These are phyloP conservation scores for Meloidogyne exigua DNA, from an alignment of 1,140 invertebrate genomes.

Conservation along the genomic window DNA sequence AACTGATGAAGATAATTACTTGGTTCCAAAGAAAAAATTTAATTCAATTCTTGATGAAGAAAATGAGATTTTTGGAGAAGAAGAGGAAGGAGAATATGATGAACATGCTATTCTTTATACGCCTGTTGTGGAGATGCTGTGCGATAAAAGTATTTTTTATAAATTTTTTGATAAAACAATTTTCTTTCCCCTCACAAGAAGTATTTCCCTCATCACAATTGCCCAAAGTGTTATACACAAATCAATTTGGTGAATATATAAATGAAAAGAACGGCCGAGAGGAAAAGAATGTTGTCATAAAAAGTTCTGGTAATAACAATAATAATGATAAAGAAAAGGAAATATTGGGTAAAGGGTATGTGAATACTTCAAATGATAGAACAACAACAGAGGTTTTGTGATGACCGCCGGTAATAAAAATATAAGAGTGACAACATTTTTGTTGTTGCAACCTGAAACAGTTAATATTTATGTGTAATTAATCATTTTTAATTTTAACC, in stretches of 20 bases:
- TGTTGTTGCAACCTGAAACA: neutral
- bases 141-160: neutral
- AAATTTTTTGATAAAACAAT: no score
- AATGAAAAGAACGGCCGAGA: neutral
- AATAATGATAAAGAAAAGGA: neutral
- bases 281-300: neutral
- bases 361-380: neutral
- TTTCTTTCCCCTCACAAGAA: neutral
- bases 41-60: neutral
- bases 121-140: neutral
- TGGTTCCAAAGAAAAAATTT: neutral
- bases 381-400: no score
- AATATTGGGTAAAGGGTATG: neutral
- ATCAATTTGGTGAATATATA: constrained; percentile 5
- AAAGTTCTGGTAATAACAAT: constrained; percentile 1
- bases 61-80: neutral
- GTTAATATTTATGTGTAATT: neutral
- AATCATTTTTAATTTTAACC: neutral
- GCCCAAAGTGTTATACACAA: neutral
- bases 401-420: neutral
- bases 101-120: neutral
- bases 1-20: constrained; percentile 2
- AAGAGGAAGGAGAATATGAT: neutral
- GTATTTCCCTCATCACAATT: neutral
- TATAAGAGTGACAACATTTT: neutral